Evolutionary conservation across 2,888 invertebrate genomes (phyloP).

Genomic region (Lasioglossum marginatum): DNA sequence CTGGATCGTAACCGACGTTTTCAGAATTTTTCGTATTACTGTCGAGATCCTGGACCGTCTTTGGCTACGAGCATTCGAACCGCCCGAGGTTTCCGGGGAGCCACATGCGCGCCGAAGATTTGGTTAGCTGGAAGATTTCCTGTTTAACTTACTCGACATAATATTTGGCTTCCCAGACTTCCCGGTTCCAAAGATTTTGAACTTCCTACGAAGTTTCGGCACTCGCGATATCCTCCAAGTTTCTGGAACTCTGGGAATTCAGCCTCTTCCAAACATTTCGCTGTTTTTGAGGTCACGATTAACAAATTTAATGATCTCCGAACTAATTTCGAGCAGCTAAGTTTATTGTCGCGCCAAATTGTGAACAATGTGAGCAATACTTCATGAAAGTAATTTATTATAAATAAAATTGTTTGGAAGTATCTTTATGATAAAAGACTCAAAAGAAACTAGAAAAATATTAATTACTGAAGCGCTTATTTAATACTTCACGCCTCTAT

Average conservation of each 20-base stretch:
- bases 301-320: background rate
- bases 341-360: background rate
- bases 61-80: background rate
- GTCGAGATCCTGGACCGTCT: background rate
- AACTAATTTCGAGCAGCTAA: background rate
- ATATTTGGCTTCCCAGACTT: slow-evolving; percentile 37
- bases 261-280: background rate
- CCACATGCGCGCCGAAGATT: background rate
- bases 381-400: background rate
- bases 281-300: background rate
- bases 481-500: background rate
- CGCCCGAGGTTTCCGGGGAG: background rate
- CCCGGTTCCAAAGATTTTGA: slow-evolving; percentile 36
- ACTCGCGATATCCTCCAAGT: slow-evolving; percentile 42
- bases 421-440: background rate
- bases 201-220: slow-evolving; percentile 21
- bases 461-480: background rate
- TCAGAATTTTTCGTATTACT: background rate
- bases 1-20: background rate
- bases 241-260: slow-evolving; percentile 13
- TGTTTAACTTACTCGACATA: slow-evolving; percentile 34
- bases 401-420: background rate
- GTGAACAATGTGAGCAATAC: background rate
- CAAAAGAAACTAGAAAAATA: background rate
- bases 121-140: slow-evolving; percentile 16